phyloP scores from a whole-genome alignment of 2,888 invertebrate genomes.

The Drosophila falleni region DNA sequence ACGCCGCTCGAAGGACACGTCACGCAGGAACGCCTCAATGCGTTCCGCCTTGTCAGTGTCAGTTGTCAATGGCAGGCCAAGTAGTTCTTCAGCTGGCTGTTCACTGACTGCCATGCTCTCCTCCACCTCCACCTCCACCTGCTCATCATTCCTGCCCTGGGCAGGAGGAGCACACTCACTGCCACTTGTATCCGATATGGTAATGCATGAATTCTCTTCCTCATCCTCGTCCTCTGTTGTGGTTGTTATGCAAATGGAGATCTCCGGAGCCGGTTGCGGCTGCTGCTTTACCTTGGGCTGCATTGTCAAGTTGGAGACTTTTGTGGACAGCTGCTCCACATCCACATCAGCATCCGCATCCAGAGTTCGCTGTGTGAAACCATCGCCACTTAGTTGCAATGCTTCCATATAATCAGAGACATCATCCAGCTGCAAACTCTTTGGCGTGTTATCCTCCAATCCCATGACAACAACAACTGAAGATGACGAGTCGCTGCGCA shows the following conservation, averaged over 20 bases:
- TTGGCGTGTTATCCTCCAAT: conserved; percentile 6
- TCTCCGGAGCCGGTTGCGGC: conserved; percentile 39
- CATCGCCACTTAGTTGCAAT: conserved; percentile 69
- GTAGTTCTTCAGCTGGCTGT: conserved; percentile 9
- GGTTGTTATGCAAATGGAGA: conserved; percentile 56
- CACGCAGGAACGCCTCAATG: conserved; percentile 82
- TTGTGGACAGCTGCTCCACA: conserved; percentile 66
- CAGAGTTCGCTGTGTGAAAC: conserved; percentile 49
- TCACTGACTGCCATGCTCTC: conserved; percentile 56
- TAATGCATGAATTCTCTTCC: conserved; percentile 56
- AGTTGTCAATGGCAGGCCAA: conserved; percentile 38
- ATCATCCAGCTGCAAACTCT: conserved; percentile 20
- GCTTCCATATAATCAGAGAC: conserved; percentile 77
- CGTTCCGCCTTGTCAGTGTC: conserved; percentile 71
- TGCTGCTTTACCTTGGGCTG: conserved; percentile 23
- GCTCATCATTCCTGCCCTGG: conserved; percentile 1
- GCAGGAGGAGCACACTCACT: conserved; percentile 41
- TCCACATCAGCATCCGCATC: conserved; percentile 50
- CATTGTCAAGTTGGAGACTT: conserved; percentile 69
- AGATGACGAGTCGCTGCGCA: conserved; percentile 51
- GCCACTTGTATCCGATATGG: conserved; percentile 60
- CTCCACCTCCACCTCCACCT: conserved; percentile 1
- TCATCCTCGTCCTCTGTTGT: conserved; percentile 33
- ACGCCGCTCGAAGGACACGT: conserved; percentile 74
- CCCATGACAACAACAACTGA: conserved; percentile 3